Percentiles rank a stretch among this genome's conserved stretches.
Evolutionary conservation across 2,797 vertebrate species (phyloP).

Genomic region (Lutjanus campechanus): DNA sequence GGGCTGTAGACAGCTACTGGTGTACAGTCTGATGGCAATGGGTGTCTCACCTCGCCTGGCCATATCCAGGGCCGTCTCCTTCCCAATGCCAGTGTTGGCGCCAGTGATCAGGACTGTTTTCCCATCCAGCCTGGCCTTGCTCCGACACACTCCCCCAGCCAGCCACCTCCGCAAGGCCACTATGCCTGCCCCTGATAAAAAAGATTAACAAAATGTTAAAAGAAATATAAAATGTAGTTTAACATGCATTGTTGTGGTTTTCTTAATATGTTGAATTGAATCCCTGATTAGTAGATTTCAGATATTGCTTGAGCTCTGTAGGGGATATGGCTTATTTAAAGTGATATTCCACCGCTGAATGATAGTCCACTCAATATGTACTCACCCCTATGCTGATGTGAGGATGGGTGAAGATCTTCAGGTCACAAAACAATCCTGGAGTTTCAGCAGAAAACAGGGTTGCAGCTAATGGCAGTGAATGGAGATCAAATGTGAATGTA

Average conservation of each 20-base stretch:
- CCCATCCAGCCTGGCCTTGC: conserved; percentile 80
- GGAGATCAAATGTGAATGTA: no score
- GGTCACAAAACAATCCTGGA: no score
- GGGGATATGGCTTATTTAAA: no score
- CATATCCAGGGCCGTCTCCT: conserved; percentile 84
- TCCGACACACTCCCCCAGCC: conserved; percentile 78
- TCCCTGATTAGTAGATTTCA: background rate
- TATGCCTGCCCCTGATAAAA: conserved; percentile 66
- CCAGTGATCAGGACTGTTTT: conserved; percentile 86
- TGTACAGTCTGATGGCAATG: no score
- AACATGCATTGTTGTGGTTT: background rate
- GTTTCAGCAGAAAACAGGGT: no score
- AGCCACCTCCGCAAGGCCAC: conserved; percentile 79
- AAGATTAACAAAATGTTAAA: background rate
- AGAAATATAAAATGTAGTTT: background rate
- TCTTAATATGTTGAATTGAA: background rate
- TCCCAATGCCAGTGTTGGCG: conserved; percentile 86
- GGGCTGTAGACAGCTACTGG: no score
- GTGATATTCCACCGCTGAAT: no score
- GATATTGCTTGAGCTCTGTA: background rate
- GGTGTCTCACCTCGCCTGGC: conserved; percentile 77
- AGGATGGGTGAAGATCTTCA: no score
- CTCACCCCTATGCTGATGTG: no score
- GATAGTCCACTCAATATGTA: no score
- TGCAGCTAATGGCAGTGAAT: no score